phyloP scores from a whole-genome alignment of 2,113 vertebrate genomes.

The Lasiurus cinereus region DNA sequence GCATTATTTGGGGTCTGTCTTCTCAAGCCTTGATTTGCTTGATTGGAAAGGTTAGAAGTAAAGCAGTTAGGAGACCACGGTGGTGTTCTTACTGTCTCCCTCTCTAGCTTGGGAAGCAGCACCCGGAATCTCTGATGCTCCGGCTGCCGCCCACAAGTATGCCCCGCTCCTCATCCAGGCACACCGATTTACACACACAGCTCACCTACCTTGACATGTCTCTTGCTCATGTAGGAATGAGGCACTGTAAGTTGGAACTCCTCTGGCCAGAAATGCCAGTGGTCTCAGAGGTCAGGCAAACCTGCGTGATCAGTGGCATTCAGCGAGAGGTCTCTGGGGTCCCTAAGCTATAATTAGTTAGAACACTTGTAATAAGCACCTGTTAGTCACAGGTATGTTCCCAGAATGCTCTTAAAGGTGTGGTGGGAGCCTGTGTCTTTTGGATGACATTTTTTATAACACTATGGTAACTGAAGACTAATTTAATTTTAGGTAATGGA shows the following conservation, averaged over 20 bases:
- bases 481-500: conserved; percentile 42
- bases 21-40: background rate
- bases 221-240: background rate
- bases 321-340: background rate
- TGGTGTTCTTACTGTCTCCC: background rate
- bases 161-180: background rate
- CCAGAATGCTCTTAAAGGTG: background rate
- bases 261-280: background rate
- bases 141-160: background rate
- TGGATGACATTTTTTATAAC: background rate
- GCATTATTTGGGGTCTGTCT: background rate
- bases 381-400: background rate
- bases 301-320: background rate
- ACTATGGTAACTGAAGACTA: background rate
- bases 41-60: background rate
- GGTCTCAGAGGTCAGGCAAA: background rate
- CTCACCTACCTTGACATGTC: background rate
- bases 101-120: background rate
- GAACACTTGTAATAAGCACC: background rate
- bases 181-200: background rate
- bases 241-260: background rate
- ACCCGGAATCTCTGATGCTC: too few relatives aligned
- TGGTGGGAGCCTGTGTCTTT: background rate
- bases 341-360: background rate
- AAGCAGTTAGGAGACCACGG: background rate